A percentile compares a stretch with the other conserved stretches of the same genome.
Conservation (phyloP, 2,113 vertebrate genomes). For the Symphodus melops region DNA sequence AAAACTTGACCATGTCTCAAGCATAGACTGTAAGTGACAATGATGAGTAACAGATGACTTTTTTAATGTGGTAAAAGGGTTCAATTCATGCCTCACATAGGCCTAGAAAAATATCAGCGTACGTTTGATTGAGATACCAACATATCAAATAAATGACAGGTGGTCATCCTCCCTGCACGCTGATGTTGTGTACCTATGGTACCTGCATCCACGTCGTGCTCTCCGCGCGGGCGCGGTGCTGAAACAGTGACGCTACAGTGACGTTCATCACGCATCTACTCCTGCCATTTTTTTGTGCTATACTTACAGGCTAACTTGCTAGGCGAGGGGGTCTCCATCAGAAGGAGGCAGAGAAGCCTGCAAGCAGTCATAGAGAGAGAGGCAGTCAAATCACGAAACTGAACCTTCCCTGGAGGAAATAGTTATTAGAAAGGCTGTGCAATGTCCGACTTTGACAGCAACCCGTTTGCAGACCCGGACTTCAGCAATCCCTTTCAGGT, state of each 20-base stretch:
- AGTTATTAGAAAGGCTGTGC: constrained; percentile 47
- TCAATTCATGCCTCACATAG: no score
- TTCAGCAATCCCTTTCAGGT: constrained; percentile 99
- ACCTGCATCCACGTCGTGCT: constrained; percentile 57
- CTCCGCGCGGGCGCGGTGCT: constrained; percentile 76
- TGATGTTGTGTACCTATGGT: constrained; percentile 34
- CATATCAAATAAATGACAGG: no score
- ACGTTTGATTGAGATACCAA: no score
- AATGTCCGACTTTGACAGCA: constrained; percentile 98
- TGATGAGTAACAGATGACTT: no score
- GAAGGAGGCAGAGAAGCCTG: constrained; percentile 68
- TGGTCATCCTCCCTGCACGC: no score
- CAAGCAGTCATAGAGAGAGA: constrained; percentile 54
- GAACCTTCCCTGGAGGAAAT: constrained; percentile 41
- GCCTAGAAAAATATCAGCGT: no score
- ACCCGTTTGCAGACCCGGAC: constrained; percentile 97
- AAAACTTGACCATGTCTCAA: no score
- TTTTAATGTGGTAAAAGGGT: no score
- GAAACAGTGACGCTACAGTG: constrained; percentile 58
- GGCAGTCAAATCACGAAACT: constrained; percentile 45
- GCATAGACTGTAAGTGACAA: no score
- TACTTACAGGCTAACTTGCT: constrained; percentile 67
- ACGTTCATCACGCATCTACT: constrained; percentile 55
- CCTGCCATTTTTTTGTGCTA: constrained; percentile 66
- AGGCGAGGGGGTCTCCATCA: constrained; percentile 69